A percentile compares a stretch with the other conserved stretches of the same genome.
Conservation (phyloP, 1,140 invertebrate species). For the Campoletis sonorensis region DNA sequence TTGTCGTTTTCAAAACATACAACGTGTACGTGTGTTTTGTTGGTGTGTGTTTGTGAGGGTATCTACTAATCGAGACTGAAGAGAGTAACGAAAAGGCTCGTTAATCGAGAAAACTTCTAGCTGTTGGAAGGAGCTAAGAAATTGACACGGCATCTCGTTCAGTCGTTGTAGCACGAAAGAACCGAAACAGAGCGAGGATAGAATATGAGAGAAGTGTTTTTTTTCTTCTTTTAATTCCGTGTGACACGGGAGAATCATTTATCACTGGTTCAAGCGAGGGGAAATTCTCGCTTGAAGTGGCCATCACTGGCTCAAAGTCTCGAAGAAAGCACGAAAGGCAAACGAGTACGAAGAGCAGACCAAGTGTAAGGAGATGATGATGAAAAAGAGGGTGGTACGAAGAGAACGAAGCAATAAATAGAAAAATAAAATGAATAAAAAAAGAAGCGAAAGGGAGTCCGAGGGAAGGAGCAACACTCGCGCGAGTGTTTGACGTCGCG, state of each 20-base stretch:
- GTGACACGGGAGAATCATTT: slow-evolving; percentile 49
- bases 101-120: slow-evolving; percentile 45
- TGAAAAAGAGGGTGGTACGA: slow-evolving; percentile 49
- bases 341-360: neutral
- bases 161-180: neutral
- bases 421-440: no score
- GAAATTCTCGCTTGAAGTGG: slow-evolving; percentile 4
- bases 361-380: slow-evolving; percentile 37
- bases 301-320: neutral
- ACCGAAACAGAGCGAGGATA: neutral
- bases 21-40: neutral
- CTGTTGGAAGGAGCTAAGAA: neutral
- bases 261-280: slow-evolving; percentile 43
- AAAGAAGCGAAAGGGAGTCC: neutral
- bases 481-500: slow-evolving; percentile 7
- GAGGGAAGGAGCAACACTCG: neutral
- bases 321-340: slow-evolving; percentile 1
- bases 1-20: slow-evolving; percentile 21
- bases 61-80: neutral
- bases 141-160: slow-evolving; percentile 47
- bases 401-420: slow-evolving; percentile 30
- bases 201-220: slow-evolving; percentile 7
- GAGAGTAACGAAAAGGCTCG: slow-evolving; percentile 25
- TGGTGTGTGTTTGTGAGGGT: no score
- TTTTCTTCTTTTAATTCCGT: slow-evolving; percentile 43